Conservation (phyloP, 2,888 invertebrate species). For the Cepaea hortensis region DNA sequence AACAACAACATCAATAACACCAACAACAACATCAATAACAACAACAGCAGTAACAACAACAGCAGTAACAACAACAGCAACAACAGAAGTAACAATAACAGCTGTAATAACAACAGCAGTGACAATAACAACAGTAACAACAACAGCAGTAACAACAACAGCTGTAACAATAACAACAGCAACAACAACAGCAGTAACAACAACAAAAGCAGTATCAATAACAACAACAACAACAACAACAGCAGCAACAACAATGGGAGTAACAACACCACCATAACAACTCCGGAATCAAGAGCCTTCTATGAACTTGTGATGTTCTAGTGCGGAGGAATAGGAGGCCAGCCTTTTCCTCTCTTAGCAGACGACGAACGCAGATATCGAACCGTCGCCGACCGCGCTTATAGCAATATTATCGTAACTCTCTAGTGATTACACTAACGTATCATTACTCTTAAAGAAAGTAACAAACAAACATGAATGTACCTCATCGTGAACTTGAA, state of each 20-base stretch:
- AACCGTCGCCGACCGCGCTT: no score
- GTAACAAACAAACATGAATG: no score
- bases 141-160: not conserved
- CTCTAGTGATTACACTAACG: no score
- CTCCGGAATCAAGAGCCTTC: no score
- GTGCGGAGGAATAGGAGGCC: no score
- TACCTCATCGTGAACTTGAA: no score
- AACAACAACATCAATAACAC: not conserved
- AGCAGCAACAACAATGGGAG: not conserved
- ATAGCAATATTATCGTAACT: no score
- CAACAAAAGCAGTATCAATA: not conserved
- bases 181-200: not conserved
- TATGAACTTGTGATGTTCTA: no score
- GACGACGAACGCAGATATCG: no score
- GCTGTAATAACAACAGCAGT: not conserved
- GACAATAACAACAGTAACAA: not conserved
- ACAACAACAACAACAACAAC: not conserved
- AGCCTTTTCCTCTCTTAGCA: no score
- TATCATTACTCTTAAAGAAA: no score
- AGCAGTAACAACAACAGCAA: not conserved
- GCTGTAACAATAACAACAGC: not conserved
- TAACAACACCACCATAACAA: not conserved
- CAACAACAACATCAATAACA: not conserved
- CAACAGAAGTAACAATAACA: not conserved
- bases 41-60: not conserved